These are phyloP conservation scores for Hesperia comma DNA, from an alignment of 2,888 invertebrate species.

Conservation along the genomic window DNA sequence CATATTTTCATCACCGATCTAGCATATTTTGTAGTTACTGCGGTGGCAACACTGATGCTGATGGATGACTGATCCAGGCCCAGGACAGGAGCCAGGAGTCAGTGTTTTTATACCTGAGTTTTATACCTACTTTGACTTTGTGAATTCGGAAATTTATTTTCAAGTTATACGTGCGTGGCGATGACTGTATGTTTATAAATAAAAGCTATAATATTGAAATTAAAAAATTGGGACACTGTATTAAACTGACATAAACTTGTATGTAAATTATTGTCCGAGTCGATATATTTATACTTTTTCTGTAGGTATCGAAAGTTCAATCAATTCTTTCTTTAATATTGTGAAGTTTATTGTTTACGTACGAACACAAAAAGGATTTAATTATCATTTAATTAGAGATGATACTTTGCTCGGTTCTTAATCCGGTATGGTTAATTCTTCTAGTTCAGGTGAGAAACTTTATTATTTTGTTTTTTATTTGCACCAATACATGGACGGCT, in stretches of 20 bases:
- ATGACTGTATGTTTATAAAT: too few relatives aligned
- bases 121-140: neutral
- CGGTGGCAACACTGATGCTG: too few relatives aligned
- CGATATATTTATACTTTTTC: neutral
- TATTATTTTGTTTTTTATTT: neutral
- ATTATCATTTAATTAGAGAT: neutral
- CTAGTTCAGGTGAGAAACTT: constrained; percentile 22
- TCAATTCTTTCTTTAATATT: neutral
- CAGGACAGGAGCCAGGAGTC: too few relatives aligned
- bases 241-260: neutral
- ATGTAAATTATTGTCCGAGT: neutral
- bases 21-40: too few relatives aligned
- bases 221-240: neutral
- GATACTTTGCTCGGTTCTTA: constrained; percentile 9
- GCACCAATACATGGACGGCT: neutral
- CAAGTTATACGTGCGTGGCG: too few relatives aligned
- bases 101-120: too few relatives aligned
- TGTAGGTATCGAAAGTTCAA: neutral
- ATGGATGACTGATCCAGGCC: too few relatives aligned
- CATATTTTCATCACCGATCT: too few relatives aligned
- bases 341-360: constrained; percentile 2
- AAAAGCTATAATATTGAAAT: too few relatives aligned
- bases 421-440: constrained; percentile 16
- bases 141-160: too few relatives aligned
- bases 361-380: constrained; percentile 5